Percentiles rank a stretch among this genome's conserved stretches.
phyloP scores from a whole-genome alignment of 2,113 vertebrate species.

The Scalopus aquaticus region DNA sequence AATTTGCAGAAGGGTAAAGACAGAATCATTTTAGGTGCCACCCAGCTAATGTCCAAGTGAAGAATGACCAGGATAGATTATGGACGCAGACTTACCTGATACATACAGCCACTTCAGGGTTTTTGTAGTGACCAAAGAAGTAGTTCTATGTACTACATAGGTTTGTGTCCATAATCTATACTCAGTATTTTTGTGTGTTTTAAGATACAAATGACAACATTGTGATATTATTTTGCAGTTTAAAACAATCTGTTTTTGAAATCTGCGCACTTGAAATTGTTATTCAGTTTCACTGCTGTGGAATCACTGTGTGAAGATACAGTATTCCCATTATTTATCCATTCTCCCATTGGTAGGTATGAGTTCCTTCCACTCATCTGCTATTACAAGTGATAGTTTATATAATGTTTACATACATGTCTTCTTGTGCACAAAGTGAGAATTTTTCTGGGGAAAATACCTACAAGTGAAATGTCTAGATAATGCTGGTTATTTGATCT shows the following conservation, averaged over 20 bases:
- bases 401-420: neutral
- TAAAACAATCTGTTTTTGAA: neutral
- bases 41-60: neutral
- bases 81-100: too few species aligned
- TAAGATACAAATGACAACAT: neutral
- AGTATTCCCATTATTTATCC: neutral
- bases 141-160: neutral
- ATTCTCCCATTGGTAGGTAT: neutral
- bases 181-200: neutral
- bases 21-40: neutral
- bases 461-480: neutral
- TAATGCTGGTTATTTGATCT: neutral
- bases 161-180: neutral
- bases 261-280: neutral
- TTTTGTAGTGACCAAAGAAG: neutral
- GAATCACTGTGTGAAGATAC: neutral
- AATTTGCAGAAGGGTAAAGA: neutral
- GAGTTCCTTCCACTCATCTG: neutral
- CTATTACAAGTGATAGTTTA: neutral
- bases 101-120: neutral
- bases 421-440: neutral
- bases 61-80: neutral
- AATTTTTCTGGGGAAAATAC: neutral
- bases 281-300: neutral
- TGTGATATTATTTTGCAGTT: neutral